Evolutionary conservation across 2,113 vertebrate genomes (phyloP), one percentile per base, ranked within the genome.

Genomic region (Aramus guarauna): DNA sequence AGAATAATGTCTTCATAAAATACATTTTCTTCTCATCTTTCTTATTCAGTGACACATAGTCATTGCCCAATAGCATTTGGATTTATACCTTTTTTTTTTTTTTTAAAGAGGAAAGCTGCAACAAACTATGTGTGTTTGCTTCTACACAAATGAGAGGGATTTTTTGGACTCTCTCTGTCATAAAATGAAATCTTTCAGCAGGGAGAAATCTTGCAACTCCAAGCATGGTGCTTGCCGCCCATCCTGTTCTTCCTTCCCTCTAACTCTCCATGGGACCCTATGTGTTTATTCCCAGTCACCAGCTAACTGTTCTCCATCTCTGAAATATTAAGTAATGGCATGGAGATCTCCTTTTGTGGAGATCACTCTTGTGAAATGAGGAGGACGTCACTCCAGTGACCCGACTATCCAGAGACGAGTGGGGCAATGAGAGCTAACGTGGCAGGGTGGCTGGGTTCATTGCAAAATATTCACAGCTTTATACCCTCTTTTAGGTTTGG

Each of bases 271-370:
- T 72, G 69, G 71, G 9, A 41, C 26, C 48, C 47, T 55, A n/a
- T 45, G 63, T 24, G 19, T 43, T 94, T 66, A 93, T 91, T 75
- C 69, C 88, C 47, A 41, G 64, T n/a, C 29, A 92, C 80, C 24
- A 92, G 26, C 50, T 71, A 56, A 52, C 27, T 82, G 14, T 27
- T 91, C 24, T 76, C 24, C 39, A 34, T 2, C 27, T 87, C 68
- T 71, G 66, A 62, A 85, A 76, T 41, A n/a, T 11, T 66, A 83
- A 83, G 69, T 39, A 72, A 32, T 0, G 26, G 14, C 69, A 73
- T 7, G 16, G 37, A 90, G 37, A 36, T 14, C 18, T 52, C 19
- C 47, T 14, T 52, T 62, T 60, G 41, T 60, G 53, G 58, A 30
- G 34, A 39, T 27, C 62, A 22, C 12, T 60, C 39, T 19, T 37